Base-by-base conservation (phyloP, 2,888 invertebrate species). In the Ptychoptera contaminata region DNA sequence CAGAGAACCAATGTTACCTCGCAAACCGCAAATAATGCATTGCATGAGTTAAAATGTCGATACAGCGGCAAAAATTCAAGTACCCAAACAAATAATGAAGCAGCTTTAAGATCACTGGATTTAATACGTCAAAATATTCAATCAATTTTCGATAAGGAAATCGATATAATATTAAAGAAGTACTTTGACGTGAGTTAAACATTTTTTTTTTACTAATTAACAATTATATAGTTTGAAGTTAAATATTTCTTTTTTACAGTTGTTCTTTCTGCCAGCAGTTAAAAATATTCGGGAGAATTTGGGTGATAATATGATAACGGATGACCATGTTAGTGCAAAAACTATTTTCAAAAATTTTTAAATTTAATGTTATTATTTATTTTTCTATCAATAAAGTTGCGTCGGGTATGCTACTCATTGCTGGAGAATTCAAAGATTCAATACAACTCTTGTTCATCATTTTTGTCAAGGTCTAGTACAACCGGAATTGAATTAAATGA, bases 271-370 rank as follows among this genome's bases (percentile, higher is more conserved):
- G 51, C 74, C 76, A 32, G 77, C 75, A 6, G 68, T 77, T 46
- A 70, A 70, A 49, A 79, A 78, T 56, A 73, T 78, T 29, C 69
- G 70, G 47, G 63, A 68, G 50, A 79, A 78, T 58, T 65, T 75
- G 47, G 76, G 76, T 5, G 68, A 70, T 37, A 67, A 68, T 48
- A 62, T 67, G 35, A 70, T 75, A 0, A 70, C 69, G 40, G 74
- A 74, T 49, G 75, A 76, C 48, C 72, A 74, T 53, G 67, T 67
- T 50, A 57, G 59, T 49, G 62, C n/a, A 67, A 23, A 7, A 23
- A 5, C 23, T 23, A 5, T 23, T 23, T 3, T 23, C 23, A 7
- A 23, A 23, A 7, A 5, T 23, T 7, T 23, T 23, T 23, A 23
- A 5, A 3, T 5, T 23, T 23, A 5, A 3, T 23, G 23, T 23